Percentiles rank a stretch among this genome's conserved stretches.
phyloP scores from a whole-genome alignment of 2,113 vertebrate species.

The Furnarius figulus region DNA sequence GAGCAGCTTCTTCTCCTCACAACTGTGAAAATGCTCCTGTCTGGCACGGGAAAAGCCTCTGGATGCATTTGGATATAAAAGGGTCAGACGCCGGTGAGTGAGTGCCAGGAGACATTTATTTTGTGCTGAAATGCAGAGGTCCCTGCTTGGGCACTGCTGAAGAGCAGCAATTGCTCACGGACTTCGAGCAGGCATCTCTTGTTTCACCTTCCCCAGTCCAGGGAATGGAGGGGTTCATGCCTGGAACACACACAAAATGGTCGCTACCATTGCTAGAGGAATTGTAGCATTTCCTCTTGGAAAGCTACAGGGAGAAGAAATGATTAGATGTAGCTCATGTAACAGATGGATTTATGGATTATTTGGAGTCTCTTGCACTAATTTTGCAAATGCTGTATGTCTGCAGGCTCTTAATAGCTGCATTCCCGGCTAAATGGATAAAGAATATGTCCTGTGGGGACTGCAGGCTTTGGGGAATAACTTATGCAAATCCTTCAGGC shows the following conservation, averaged over 20 bases:
- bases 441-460: background rate
- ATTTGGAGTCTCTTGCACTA: slow-evolving; percentile 27
- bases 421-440: slow-evolving; percentile 10
- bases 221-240: rapidly evolving
- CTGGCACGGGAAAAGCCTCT: background rate
- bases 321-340: background rate
- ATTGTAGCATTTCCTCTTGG: background rate
- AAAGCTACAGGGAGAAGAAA: background rate
- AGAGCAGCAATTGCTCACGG: background rate
- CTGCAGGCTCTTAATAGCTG: slow-evolving; percentile 34
- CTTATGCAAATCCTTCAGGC: background rate
- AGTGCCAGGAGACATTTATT: background rate
- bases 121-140: background rate
- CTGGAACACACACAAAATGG: background rate
- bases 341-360: slow-evolving; percentile 43
- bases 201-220: background rate
- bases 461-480: background rate
- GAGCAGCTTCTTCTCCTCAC: background rate
- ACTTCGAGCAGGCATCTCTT: rapidly evolving
- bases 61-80: background rate
- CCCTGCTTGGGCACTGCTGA: rapidly evolving
- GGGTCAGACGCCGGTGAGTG: background rate
- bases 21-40: background rate
- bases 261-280: background rate
- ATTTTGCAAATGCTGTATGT: slow-evolving; percentile 31